Base-by-base conservation (phyloP, 2,797 vertebrate genomes). In the Myripristis murdjan region DNA sequence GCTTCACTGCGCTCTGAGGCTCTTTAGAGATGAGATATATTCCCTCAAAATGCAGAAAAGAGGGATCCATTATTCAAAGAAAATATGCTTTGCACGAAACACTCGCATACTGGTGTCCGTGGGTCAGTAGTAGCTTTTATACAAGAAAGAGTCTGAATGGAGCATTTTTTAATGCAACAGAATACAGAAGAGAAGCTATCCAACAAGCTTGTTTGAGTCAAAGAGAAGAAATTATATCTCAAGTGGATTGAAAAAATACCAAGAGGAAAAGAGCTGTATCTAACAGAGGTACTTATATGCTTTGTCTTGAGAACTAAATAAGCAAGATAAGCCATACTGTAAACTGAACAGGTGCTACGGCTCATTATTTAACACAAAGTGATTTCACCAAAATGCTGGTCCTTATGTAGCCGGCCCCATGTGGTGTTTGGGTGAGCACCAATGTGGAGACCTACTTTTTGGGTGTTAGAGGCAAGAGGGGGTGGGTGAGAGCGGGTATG, bases 91-190 rank as follows among this genome's bases (percentile, higher is more conserved):
- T 80, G 53, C 62, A 64, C 60, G 51, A 61, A 70, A 62, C 31
- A 70, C 18, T 53, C 79, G 70, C 85, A 82, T 75, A 68, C 65
- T 73, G 68, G 33, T 63, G 58, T 75, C 59, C 43, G 26, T 44
- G 24, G 70, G 59, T 86, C 70, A 87, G 84, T 84, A 75, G 60
- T 62, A 68, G 66, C 71, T 23, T 83, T 77, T 74, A 49, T 48
- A 56, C 28, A 5, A 8, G 64, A 61, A 43, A 52, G 22, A 68
- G 52, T 46, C 60, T 87, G 70, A 86, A 89, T 82, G 48, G 64
- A 70, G 74, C 52, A 79, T 69, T 83, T 86, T 82, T 60, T 70
- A 28, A n/a, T n/a, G 35, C 18, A 26, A 48, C 37, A 41, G 54
- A 69, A 69, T 35, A 66, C 58, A 75, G 64, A 84, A 77, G 33